Conservation (phyloP, 2,797 vertebrate genomes). For the Pseudochirops cupreus region DNA sequence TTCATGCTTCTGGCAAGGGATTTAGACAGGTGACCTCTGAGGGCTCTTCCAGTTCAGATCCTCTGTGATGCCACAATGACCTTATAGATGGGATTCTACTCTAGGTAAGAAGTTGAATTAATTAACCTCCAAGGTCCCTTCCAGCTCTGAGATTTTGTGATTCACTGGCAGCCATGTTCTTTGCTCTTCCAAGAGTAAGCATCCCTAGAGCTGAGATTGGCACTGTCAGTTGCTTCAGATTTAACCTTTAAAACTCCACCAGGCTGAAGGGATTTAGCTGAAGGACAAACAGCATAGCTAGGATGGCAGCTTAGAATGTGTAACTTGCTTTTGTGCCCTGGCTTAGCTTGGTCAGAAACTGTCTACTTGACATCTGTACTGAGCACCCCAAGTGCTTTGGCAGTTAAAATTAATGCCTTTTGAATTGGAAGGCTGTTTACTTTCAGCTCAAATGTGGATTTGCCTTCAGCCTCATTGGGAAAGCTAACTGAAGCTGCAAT, state of each 20-base stretch:
- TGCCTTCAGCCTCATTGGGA: slow-evolving; percentile 74
- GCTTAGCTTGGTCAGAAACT: slow-evolving; percentile 65
- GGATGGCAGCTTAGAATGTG: slow-evolving; percentile 54
- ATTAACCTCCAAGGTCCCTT: background rate
- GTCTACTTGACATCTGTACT: slow-evolving; percentile 63
- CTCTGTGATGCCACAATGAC: background rate
- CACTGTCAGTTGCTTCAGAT: slow-evolving; percentile 67
- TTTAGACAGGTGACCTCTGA: background rate
- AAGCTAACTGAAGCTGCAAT: slow-evolving; percentile 64
- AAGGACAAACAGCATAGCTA: slow-evolving; percentile 33
- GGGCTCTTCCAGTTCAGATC: background rate
- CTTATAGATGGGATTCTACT: background rate
- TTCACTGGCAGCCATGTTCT: background rate
- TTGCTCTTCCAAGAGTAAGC: slow-evolving; percentile 41
- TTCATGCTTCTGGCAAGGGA: background rate
- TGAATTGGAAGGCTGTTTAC: slow-evolving; percentile 72
- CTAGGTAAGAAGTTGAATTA: background rate
- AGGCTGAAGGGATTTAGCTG: slow-evolving; percentile 45
- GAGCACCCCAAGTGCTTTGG: slow-evolving; percentile 55
- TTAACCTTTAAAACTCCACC: slow-evolving; percentile 65
- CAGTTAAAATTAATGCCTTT: slow-evolving; percentile 71
- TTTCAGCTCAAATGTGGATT: slow-evolving; percentile 76
- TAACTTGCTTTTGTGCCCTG: slow-evolving; percentile 57
- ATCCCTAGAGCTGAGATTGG: slow-evolving; percentile 53
- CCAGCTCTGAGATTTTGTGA: background rate